phyloP scores from a whole-genome alignment of 2,797 vertebrate species.

The Takifugu ocellatus region DNA sequence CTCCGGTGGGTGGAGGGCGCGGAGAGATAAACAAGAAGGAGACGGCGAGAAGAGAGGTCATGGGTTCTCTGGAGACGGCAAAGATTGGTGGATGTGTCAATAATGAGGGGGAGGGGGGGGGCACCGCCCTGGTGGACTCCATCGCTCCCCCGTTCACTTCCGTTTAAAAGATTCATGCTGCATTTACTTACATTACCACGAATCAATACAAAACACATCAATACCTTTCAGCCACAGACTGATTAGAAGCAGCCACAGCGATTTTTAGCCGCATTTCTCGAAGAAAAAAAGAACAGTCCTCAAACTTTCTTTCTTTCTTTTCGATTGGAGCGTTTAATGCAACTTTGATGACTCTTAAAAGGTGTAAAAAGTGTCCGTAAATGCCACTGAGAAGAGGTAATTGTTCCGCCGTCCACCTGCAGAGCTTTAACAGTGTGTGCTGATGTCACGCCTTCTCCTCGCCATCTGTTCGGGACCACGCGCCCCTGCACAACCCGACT shows the following conservation, averaged over 20 bases:
- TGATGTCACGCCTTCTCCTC: slow-evolving; percentile 13
- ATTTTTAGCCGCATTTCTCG: background rate
- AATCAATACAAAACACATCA: background rate
- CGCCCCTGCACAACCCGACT: slow-evolving; percentile 7
- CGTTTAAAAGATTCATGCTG: slow-evolving; percentile 17
- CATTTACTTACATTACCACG: slow-evolving; percentile 9
- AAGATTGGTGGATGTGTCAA: slow-evolving; percentile 41
- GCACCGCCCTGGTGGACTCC: slow-evolving; percentile 13
- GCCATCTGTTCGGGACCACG: slow-evolving; percentile 20
- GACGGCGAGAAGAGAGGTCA: slow-evolving; percentile 13
- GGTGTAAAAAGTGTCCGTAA: slow-evolving; percentile 6
- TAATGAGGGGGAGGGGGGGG: slow-evolving; percentile 24
- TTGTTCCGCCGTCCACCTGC: background rate
- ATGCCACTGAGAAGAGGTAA: slow-evolving; percentile 8
- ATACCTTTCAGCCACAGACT: background rate
- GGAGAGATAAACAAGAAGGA: slow-evolving; percentile 17
- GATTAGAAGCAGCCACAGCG: background rate
- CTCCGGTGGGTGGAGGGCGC: slow-evolving; percentile 1
- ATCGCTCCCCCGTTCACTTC: slow-evolving; percentile 9
- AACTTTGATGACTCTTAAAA: slow-evolving; percentile 4
- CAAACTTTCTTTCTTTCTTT: too few species aligned
- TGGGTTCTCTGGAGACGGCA: slow-evolving; percentile 28
- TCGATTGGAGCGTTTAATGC: too few species aligned
- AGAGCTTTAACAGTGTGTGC: slow-evolving; percentile 24
- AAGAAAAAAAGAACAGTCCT: background rate